These are phyloP conservation scores for Orthochromis indermauri DNA, from an alignment of 2,113 vertebrate species.

Conservation along the genomic window DNA sequence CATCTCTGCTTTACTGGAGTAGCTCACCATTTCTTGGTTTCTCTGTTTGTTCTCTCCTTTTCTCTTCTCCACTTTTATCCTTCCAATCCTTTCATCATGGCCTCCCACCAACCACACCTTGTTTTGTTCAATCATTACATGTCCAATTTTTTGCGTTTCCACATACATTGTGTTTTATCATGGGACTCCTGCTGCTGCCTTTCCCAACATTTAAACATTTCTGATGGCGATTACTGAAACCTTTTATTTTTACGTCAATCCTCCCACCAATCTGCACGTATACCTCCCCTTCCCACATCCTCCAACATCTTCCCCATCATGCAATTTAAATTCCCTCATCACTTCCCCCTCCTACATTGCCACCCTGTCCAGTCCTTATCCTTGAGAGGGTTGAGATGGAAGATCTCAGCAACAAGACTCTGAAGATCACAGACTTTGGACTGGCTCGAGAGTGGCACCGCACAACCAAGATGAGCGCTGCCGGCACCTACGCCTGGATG, in stretches of 20 bases:
- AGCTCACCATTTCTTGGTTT: conserved; percentile 22
- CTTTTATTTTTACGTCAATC: not conserved
- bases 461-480: conserved; percentile 97
- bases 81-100: conserved; percentile 22
- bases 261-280: not conserved
- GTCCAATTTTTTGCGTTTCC: not conserved
- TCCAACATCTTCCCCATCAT: not conserved
- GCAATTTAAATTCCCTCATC: not conserved
- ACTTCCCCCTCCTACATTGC: not conserved
- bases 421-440: conserved; percentile 99
- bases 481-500: conserved; percentile 97
- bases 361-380: conserved; percentile 77
- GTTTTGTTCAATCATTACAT: conserved; percentile 4
- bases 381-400: conserved; percentile 90
- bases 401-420: conserved; percentile 89
- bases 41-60: conserved; percentile 26
- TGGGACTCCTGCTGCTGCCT: not conserved
- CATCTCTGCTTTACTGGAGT: not conserved
- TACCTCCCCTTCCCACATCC: not conserved
- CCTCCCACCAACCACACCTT: conserved; percentile 19
- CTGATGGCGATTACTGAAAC: not conserved
- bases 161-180: not conserved
- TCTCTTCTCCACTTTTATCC: conserved; percentile 28
- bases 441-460: conserved; percentile 95
- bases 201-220: conserved; percentile 8